Base-by-base conservation (phyloP, 2,113 vertebrate species). In the Myrmophylax atrothorax region DNA sequence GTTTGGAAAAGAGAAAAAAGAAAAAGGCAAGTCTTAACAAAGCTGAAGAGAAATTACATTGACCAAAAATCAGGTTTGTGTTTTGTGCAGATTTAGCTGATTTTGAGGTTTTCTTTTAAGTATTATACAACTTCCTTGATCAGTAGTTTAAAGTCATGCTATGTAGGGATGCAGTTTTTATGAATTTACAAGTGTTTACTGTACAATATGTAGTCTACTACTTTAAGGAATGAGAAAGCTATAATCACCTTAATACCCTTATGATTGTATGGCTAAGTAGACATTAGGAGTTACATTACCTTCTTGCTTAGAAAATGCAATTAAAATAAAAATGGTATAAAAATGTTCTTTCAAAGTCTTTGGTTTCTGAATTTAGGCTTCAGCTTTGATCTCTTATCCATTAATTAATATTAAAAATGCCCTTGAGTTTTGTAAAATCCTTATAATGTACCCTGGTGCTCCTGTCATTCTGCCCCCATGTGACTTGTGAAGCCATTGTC, bases 401-500 rank as follows among this genome's bases (percentile, higher is more conserved):
- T 0, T 49, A 31, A 56, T 66, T 77, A 80, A 88, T 31, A 29
- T 0, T 44, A 31, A 64, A 66, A 60, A 56, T 4, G 29, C 8
- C 24, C 15, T 18, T 58, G 18, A 18, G 6, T 40, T 91, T 14
- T 82, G 16, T 50, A 55, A 74, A 83, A 68, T 60, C 26, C 12
- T 82, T 78, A 13, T 24, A 20, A 55, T 25, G 7, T 83, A 40
- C 8, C 18, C n/a, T 67, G 16, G 18, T 88, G 22, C 6, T 53
- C 15, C 40, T 53, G 18, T 38, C 10, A 6, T 74, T 31, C 7
- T 69, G 20, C 3, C 6, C 0, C 7, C 18, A 52, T 58, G 80
- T 0, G 1, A n/a, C 20, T 60, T 68, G 10, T 50, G 47, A 46
- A 78, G 14, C 17, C 10, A 14, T 46, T 84, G n/a, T 16, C 9